Evolutionary conservation across 1,140 invertebrate species (phyloP).

Genomic region (Drosophila sp.): DNA sequence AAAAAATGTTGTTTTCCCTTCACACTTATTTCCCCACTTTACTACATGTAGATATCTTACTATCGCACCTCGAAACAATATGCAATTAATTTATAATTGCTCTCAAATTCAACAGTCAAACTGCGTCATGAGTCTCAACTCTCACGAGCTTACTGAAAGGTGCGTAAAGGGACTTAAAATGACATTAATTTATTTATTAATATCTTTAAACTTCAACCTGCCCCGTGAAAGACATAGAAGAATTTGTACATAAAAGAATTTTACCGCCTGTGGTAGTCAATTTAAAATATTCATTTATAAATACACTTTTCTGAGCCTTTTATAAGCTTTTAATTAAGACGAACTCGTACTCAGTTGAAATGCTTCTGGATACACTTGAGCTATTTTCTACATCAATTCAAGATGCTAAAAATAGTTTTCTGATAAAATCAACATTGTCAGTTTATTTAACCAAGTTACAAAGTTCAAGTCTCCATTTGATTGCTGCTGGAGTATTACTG

Average conservation of each 20-base stretch:
- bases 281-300: too few species aligned
- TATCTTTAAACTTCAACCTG: background rate
- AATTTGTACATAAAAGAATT: too few species aligned
- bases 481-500: background rate
- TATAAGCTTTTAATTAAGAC: too few species aligned
- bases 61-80: background rate
- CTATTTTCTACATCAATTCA: background rate
- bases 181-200: background rate
- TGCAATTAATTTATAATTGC: background rate
- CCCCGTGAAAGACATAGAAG: too few species aligned
- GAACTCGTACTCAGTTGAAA: background rate
- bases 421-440: background rate
- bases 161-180: background rate
- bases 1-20: background rate
- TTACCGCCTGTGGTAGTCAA: too few species aligned
- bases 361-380: background rate
- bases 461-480: background rate
- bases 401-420: background rate
- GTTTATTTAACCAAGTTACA: background rate
- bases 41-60: background rate
- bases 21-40: background rate
- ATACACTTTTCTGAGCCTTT: too few species aligned
- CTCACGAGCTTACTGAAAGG: too few species aligned
- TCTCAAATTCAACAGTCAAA: background rate
- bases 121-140: background rate